These are phyloP conservation scores for Gandaritis pyraliata DNA, from an alignment of 2,888 invertebrate genomes.

Conservation along the genomic window DNA sequence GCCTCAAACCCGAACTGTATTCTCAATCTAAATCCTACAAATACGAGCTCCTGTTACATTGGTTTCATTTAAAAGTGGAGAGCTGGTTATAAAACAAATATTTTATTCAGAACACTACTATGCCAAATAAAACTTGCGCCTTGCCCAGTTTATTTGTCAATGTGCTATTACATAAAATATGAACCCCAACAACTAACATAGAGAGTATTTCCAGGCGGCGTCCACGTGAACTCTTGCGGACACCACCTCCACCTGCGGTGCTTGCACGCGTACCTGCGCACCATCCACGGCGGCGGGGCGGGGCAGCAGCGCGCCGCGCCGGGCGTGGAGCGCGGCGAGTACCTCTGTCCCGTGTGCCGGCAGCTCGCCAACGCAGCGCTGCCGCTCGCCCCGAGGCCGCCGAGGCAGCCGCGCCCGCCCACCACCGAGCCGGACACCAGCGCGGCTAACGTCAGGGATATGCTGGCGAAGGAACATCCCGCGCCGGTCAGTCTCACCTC, in stretches of 20 bases:
- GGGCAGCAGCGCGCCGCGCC: conserved; percentile 88
- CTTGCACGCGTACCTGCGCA: conserved; percentile 94
- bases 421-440: conserved; percentile 63
- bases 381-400: conserved; percentile 89
- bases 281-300: conserved; percentile 86
- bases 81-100: no score
- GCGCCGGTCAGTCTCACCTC: conserved; percentile 69
- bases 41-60: no score
- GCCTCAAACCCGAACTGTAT: no score
- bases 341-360: conserved; percentile 97
- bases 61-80: no score
- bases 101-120: no score
- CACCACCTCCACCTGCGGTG: conserved; percentile 98
- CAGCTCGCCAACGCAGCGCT: conserved; percentile 91
- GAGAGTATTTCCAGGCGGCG: conserved; percentile 87
- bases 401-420: conserved; percentile 76
- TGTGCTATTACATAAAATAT: no score
- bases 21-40: no score
- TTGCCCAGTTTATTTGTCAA: no score
- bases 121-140: no score
- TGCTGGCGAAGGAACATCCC: conserved; percentile 86
- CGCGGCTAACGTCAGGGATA: conserved; percentile 57
- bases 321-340: conserved; percentile 90
- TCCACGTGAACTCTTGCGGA: conserved; percentile 97
- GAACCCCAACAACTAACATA: no score